Evolutionary conservation across 2,888 invertebrate species (phyloP), one percentile per base, ranked within the genome.

Genomic region (Euplexia lucipara): DNA sequence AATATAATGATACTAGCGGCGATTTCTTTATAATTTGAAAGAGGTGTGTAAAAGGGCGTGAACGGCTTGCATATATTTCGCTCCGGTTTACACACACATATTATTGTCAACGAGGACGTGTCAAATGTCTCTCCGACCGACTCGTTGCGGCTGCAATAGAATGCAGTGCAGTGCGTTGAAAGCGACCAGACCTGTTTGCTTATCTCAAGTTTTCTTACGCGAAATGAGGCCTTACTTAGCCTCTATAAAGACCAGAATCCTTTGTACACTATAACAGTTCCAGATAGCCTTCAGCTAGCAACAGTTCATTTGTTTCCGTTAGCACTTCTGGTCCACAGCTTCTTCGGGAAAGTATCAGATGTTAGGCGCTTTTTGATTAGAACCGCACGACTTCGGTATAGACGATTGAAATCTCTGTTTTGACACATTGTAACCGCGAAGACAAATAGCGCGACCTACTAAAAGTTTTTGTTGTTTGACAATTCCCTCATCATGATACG

Each of bases 231-330:
- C 82, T 81, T 90, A 89, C 2, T 2, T 12, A 20, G 6, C 8
- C 2, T 37, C 4, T 20, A 74, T 82, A 91, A 74, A 80, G 84
- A 44, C 69, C 64, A 71, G 20, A 83, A 78, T 86, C 61, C 76
- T 63, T 74, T 73, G 78, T 47, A 20, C 32, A 26, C 57, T 62
- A 60, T 53, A 30, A 66, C 59, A 83, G 80, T 83, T 77, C 87
- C 83, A 90, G 89, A 91, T 88, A 91, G 87, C 85, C 87, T 90
- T 90, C 89, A 90, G 88, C 87, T 85, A 87, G 90, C 85, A 89
- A 90, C 90, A 91, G 92, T 91, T 93, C 91, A 93, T 93, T 93
- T 93, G 90, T 93, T 93, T 93, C 92, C 92, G 91, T 93, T 92
- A 92, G 86, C 91, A 91, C 91, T 91, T 90, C 90, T 90, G 87